These are phyloP conservation scores for Thymelicus acteon DNA, from an alignment of 2,888 invertebrate species.

Conservation along the genomic window DNA sequence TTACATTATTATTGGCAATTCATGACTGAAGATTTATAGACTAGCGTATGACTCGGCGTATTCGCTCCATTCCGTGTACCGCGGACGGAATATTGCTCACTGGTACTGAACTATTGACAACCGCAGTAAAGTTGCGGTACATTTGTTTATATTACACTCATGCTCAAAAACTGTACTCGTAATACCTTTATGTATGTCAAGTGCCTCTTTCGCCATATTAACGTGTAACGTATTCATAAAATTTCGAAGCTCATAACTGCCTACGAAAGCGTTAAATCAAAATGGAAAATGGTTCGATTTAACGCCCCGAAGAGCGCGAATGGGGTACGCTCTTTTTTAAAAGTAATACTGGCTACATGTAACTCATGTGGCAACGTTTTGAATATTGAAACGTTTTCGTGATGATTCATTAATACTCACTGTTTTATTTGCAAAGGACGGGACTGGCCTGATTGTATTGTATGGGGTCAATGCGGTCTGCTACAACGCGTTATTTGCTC, in stretches of 20 bases:
- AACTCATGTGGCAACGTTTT: conserved; percentile 31
- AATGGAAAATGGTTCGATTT: conserved; percentile 48
- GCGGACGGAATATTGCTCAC: neutral
- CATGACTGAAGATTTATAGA: conserved; percentile 11
- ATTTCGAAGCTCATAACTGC: conserved; percentile 39
- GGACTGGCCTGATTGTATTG: no score
- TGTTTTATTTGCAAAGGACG: neutral
- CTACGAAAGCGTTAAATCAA: conserved; percentile 43
- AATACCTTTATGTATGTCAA: conserved; percentile 6
- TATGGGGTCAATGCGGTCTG: no score
- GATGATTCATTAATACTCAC: conserved; percentile 9
- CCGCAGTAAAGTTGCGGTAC: conserved; percentile 10
- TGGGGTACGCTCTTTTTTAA: conserved; percentile 34
- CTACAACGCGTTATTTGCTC: no score
- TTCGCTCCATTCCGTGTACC: conserved; percentile 2
- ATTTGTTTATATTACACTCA: conserved; percentile 1
- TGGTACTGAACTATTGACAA: conserved; percentile 6
- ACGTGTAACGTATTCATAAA: conserved; percentile 40
- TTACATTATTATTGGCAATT: conserved; percentile 10
- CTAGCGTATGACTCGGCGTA: conserved; percentile 4
- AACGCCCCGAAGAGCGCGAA: conserved; percentile 48
- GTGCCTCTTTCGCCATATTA: conserved; percentile 3
- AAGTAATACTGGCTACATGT: conserved; percentile 30
- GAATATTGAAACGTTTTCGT: conserved; percentile 32
- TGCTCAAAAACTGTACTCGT: conserved; percentile 8